Percentiles rank a stretch among this genome's conserved stretches.
Evolutionary conservation across 2,888 invertebrate genomes (phyloP).

Genomic region (Chesias legatella): DNA sequence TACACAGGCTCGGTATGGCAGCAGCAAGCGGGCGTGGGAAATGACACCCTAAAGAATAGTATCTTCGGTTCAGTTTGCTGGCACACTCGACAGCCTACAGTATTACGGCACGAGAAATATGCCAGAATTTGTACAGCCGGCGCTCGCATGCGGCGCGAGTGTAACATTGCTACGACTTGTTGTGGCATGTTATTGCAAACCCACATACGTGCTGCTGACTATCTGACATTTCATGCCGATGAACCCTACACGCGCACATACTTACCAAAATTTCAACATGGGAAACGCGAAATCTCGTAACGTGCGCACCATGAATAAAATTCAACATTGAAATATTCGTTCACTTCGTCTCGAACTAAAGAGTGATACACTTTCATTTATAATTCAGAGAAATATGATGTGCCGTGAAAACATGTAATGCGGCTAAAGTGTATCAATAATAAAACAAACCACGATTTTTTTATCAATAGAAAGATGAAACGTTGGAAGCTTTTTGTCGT

Average conservation of each 20-base stretch:
- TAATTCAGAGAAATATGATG: background rate
- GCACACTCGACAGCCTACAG: constrained; percentile 33
- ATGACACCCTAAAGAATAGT: constrained; percentile 40
- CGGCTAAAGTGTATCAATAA: constrained; percentile 3
- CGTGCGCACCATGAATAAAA: constrained; percentile 37
- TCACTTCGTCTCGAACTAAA: constrained; percentile 19
- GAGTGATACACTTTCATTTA: constrained; percentile 7
- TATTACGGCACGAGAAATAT: constrained; percentile 68
- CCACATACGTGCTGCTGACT: constrained; percentile 72
- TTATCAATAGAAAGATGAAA: constrained; percentile 26
- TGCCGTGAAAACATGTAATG: background rate
- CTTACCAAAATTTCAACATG: constrained; percentile 52
- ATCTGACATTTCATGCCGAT: constrained; percentile 78
- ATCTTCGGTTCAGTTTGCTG: constrained; percentile 46
- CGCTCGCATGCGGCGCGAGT: constrained; percentile 65
- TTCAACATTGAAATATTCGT: constrained; percentile 28
- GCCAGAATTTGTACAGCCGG: constrained; percentile 71
- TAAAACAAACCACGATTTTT: constrained; percentile 14
- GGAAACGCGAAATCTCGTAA: constrained; percentile 46
- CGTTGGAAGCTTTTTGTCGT: constrained; percentile 38
- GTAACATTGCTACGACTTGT: constrained; percentile 75
- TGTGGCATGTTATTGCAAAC: constrained; percentile 79
- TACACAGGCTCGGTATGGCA: constrained; percentile 32
- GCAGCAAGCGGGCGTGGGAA: constrained; percentile 33
- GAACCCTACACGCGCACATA: constrained; percentile 66